Evolutionary conservation across 30 jellyfish, hydroid and myxozoan genomes (phyloP).

Genomic region (Aurelia aurita): DNA sequence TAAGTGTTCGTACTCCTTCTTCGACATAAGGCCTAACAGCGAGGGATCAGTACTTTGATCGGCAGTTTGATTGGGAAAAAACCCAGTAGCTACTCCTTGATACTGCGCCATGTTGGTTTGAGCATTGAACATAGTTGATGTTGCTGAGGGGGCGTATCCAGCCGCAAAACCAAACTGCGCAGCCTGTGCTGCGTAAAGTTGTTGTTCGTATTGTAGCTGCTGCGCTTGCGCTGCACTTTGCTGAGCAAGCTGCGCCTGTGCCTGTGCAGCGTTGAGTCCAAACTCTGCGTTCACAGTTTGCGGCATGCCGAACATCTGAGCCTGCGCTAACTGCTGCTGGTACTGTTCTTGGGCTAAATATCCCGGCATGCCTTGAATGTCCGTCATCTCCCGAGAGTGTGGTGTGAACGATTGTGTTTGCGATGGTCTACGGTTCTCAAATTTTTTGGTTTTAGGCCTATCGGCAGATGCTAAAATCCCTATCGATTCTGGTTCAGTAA

Average conservation of each 20-base stretch:
- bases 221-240: constrained; percentile 6
- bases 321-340: constrained; percentile 14
- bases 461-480: constrained; percentile 18
- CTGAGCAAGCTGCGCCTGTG: too few relatives aligned
- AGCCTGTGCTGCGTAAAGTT: constrained; percentile 20
- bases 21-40: neutral
- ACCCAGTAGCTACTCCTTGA: constrained; percentile 16
- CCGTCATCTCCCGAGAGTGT: too few relatives aligned
- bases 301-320: too few relatives aligned
- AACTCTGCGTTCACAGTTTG: too few relatives aligned
- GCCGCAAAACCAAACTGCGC: constrained; percentile 10
- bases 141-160: constrained; percentile 1
- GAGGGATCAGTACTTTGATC: neutral
- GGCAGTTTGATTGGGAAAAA: constrained; percentile 9
- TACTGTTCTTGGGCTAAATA: neutral
- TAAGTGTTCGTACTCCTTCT: constrained; percentile 63
- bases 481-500: constrained; percentile 6
- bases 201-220: constrained; percentile 37
- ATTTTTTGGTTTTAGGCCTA: constrained; percentile 16
- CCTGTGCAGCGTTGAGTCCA: too few relatives aligned
- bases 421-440: neutral
- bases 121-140: constrained; percentile 8
- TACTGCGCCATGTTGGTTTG: constrained; percentile 4
- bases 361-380: too few relatives aligned
- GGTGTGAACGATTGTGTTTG: neutral